Conservation (phyloP, 1,140 invertebrate species). For the Saxidomus purpurata region DNA sequence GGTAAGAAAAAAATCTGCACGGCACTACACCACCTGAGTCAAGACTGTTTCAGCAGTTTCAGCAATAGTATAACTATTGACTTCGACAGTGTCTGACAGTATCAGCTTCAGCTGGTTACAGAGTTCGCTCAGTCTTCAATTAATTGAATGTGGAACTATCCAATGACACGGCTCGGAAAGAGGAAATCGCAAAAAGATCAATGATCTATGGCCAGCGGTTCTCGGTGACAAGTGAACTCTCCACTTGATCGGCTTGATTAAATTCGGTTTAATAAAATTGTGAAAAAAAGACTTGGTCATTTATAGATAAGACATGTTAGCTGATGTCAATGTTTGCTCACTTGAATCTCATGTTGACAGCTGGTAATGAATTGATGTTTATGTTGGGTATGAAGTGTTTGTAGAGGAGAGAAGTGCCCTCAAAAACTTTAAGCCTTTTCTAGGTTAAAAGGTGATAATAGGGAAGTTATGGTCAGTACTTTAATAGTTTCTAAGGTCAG, state of each 20-base stretch:
- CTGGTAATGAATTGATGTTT: slow-evolving; percentile 33
- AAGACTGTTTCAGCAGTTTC: too few species aligned
- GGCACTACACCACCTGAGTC: too few species aligned
- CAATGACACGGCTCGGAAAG: too few species aligned
- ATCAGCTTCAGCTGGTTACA: too few species aligned
- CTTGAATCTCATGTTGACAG: slow-evolving; percentile 9
- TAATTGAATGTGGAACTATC: too few species aligned
- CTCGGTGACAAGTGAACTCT: not conserved
- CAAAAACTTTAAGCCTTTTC: not conserved
- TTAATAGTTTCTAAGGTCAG: not conserved
- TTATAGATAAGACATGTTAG: slow-evolving; percentile 36
- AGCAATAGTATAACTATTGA: too few species aligned
- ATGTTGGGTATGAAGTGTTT: slow-evolving; percentile 10
- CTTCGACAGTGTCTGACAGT: too few species aligned
- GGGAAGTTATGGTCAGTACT: not conserved
- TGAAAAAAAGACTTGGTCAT: slow-evolving; percentile 28
- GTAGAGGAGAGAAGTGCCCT: not conserved
- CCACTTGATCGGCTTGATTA: slow-evolving; percentile 3
- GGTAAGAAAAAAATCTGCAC: too few species aligned
- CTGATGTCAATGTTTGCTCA: not conserved
- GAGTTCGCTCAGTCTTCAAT: too few species aligned
- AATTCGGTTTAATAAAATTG: slow-evolving; percentile 6
- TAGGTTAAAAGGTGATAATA: not conserved
- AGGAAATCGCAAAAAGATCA: too few species aligned
- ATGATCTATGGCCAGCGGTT: not conserved